phyloP scores from a whole-genome alignment of 2,113 vertebrate species.

The Hemicordylus capensis region DNA sequence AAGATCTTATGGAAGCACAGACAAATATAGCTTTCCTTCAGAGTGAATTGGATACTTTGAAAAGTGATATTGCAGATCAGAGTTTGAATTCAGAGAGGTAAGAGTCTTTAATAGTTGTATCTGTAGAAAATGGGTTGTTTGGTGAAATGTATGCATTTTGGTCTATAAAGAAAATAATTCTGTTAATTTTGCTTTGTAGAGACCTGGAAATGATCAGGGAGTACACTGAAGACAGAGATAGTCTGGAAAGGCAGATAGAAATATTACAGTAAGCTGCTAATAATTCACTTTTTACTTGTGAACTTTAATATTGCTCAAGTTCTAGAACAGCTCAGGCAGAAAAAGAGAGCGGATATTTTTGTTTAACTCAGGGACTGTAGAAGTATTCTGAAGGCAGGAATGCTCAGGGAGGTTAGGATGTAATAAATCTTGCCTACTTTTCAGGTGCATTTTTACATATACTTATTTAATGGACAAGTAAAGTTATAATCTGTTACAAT shows the following conservation, averaged over 20 bases:
- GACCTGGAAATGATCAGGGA: conserved; percentile 89
- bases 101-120: conserved; percentile 41
- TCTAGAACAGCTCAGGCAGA: rapidly evolving
- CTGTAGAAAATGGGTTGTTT: background rate
- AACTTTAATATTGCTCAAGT: background rate
- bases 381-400: too few relatives aligned
- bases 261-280: conserved; percentile 90
- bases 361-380: too few relatives aligned
- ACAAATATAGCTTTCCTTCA: conserved; percentile 91
- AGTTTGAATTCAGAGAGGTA: conserved; percentile 91
- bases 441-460: too few relatives aligned
- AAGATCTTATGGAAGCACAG: conserved; percentile 92
- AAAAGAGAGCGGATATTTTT: background rate
- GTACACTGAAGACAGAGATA: conserved; percentile 89
- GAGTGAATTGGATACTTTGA: conserved; percentile 92
- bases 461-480: too few relatives aligned
- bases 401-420: too few relatives aligned
- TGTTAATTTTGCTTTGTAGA: conserved; percentile 71
- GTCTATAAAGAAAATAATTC: background rate
- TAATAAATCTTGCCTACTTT: too few relatives aligned
- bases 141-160: background rate
- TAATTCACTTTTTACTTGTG: conserved; percentile 38
- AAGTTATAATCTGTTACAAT: too few relatives aligned
- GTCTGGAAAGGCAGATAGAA: conserved; percentile 92
- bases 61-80: conserved; percentile 92